Percentiles rank a stretch among this genome's conserved stretches.
Evolutionary conservation across 2,113 vertebrate species (phyloP).

Genomic region (Crotophaga sulcirostris): DNA sequence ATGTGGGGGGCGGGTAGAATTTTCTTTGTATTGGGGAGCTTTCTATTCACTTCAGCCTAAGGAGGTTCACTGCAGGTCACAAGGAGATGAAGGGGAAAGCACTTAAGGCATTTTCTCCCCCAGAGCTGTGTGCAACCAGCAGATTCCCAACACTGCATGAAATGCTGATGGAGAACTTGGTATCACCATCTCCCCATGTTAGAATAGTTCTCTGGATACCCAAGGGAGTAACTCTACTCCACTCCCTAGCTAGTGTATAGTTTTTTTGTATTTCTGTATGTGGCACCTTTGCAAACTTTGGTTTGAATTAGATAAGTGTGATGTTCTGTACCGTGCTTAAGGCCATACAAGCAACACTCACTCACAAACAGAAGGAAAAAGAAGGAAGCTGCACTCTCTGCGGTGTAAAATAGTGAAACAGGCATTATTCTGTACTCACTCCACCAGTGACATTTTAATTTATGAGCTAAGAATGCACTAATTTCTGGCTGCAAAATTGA

Average conservation of each 20-base stretch:
- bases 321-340: neutral
- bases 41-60: neutral
- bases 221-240: neutral
- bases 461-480: conserved; percentile 69
- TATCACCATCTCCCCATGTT: neutral
- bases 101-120: neutral
- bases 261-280: neutral
- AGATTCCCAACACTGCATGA: neutral
- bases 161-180: neutral
- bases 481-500: conserved; percentile 76
- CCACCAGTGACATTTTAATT: conserved; percentile 78
- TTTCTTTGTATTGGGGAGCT: neutral
- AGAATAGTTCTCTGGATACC: neutral
- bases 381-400: neutral
- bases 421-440: conserved; percentile 65
- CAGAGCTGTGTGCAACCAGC: neutral
- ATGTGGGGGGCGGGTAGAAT: neutral
- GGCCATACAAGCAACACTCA: neutral
- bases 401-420: conserved; percentile 20
- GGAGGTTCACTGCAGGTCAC: neutral
- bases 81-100: neutral
- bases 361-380: neutral
- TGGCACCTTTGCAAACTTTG: neutral
- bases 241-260: neutral
- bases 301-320: neutral